A percentile compares a stretch with the other conserved stretches of the same genome.
Evolutionary conservation across 1,140 invertebrate species (phyloP).

Genomic region (Ceratosolen fusciceps): DNA sequence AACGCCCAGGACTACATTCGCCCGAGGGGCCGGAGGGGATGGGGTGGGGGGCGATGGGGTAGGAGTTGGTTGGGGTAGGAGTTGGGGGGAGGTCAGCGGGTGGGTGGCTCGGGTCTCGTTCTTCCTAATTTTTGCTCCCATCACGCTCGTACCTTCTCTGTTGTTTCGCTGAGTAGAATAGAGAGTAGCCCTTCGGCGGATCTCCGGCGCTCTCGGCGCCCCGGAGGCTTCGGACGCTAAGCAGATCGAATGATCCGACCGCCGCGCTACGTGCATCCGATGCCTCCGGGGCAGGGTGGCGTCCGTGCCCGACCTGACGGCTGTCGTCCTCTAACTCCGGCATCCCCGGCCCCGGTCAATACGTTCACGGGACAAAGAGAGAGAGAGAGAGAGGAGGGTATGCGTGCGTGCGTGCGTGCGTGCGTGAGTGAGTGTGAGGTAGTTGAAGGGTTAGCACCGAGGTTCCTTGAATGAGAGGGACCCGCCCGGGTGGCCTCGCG

Average conservation of each 20-base stretch:
- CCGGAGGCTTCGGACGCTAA: background rate
- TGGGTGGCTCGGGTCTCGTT: background rate
- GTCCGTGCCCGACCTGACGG: too few relatives aligned
- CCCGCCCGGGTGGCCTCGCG: too few relatives aligned
- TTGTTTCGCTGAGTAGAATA: too few relatives aligned
- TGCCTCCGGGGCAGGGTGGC: background rate
- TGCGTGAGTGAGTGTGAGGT: constrained; percentile 11
- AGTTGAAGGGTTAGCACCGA: background rate
- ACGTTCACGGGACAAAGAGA: background rate
- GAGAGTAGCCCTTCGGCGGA: too few relatives aligned
- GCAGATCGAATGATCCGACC: constrained; percentile 3
- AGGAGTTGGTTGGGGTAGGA: too few relatives aligned
- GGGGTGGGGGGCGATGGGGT: constrained; percentile 26
- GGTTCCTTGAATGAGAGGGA: too few relatives aligned
- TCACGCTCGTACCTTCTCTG: too few relatives aligned
- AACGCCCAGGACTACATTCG: constrained; percentile 3
- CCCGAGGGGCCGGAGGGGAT: constrained; percentile 34
- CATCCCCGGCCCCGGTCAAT: too few relatives aligned
- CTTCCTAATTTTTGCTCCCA: too few relatives aligned
- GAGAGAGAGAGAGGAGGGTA: constrained; percentile 4
- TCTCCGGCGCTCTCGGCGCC: background rate
- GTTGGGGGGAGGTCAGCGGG: constrained; percentile 21
- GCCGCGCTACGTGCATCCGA: background rate
- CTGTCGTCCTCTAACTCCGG: too few relatives aligned
- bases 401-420: background rate